These are phyloP conservation scores for Pungitius pungitius DNA, from an alignment of 2,113 vertebrate species.

Conservation along the genomic window DNA sequence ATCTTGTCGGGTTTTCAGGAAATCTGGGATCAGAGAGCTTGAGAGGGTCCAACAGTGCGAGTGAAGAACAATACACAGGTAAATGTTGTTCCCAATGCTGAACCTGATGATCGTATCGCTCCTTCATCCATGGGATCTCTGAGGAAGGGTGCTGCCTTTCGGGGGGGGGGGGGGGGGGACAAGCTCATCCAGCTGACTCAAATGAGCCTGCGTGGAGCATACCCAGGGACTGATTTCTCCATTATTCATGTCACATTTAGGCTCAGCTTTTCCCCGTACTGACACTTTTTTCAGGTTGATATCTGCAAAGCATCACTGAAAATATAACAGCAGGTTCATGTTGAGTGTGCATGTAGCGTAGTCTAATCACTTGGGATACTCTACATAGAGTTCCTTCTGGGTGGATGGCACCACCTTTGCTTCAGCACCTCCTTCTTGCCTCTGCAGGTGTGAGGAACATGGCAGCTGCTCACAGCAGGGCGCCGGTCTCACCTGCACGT, in stretches of 20 bases:
- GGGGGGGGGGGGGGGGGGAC: no score
- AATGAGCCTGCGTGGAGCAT: no score
- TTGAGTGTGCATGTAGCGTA: neutral
- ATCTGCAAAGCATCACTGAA: no score
- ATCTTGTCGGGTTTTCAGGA: conserved; percentile 33
- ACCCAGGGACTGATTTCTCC: no score
- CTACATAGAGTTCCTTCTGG: neutral
- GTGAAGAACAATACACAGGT: conserved; percentile 69
- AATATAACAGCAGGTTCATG: no score
- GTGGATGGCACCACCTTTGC: neutral
- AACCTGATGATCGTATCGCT: no score
- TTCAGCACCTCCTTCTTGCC: neutral
- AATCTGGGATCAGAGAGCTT: conserved; percentile 15
- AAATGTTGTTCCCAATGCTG: neutral
- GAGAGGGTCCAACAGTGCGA: conserved; percentile 60
- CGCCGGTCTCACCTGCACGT: neutral
- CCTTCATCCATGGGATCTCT: no score
- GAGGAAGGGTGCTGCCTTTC: no score
- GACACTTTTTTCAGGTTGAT: neutral
- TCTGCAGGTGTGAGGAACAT: conserved; percentile 26
- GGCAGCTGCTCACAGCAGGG: neutral
- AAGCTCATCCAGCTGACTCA: no score
- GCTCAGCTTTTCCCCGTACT: neutral
- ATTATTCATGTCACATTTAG: no score
- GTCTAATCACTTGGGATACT: neutral